phyloP scores from a whole-genome alignment of 2,797 vertebrate genomes.

The Triplophysa yarkandensis region DNA sequence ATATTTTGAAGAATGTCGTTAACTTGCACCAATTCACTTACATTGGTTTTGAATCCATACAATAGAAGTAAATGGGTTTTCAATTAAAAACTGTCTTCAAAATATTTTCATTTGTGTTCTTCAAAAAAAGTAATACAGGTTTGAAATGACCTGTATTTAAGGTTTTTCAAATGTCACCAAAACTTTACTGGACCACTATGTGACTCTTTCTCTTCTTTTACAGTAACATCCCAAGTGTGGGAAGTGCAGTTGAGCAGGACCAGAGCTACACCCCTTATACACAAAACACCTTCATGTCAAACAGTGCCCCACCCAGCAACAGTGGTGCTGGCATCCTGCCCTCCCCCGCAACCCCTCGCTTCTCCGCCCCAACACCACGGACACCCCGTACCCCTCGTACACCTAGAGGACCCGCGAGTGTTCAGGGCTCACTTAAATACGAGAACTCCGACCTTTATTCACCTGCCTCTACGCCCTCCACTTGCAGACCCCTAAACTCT shows the following conservation, averaged over 20 bases:
- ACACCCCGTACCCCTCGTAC: slow-evolving; percentile 95
- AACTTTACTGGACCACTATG: neutral
- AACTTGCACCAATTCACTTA: too few species aligned
- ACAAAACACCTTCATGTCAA: slow-evolving; percentile 91
- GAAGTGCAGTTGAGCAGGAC: slow-evolving; percentile 93
- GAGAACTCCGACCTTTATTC: slow-evolving; percentile 98
- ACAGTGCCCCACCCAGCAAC: slow-evolving; percentile 94
- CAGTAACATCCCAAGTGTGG: slow-evolving; percentile 84
- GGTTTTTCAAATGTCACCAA: neutral
- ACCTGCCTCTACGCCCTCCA: slow-evolving; percentile 95
- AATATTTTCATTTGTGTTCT: too few species aligned
- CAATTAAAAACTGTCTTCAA: too few species aligned
- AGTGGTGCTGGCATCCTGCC: slow-evolving; percentile 89
- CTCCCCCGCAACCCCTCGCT: slow-evolving; percentile 94
- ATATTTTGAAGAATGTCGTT: too few species aligned
- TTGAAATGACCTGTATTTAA: neutral
- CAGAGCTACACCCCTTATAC: slow-evolving; percentile 95
- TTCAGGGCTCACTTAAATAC: slow-evolving; percentile 94
- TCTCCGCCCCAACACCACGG: slow-evolving; percentile 89
- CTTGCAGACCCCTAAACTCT: slow-evolving; percentile 93
- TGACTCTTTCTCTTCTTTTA: neutral
- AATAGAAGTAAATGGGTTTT: too few species aligned
- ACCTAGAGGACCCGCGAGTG: slow-evolving; percentile 92
- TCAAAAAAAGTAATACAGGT: too few species aligned
- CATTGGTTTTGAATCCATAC: too few species aligned